Percentiles rank a stretch among this genome's conserved stretches.
Evolutionary conservation across 1,140 invertebrate genomes (phyloP).

Genomic region (Brachionus paranguensis): DNA sequence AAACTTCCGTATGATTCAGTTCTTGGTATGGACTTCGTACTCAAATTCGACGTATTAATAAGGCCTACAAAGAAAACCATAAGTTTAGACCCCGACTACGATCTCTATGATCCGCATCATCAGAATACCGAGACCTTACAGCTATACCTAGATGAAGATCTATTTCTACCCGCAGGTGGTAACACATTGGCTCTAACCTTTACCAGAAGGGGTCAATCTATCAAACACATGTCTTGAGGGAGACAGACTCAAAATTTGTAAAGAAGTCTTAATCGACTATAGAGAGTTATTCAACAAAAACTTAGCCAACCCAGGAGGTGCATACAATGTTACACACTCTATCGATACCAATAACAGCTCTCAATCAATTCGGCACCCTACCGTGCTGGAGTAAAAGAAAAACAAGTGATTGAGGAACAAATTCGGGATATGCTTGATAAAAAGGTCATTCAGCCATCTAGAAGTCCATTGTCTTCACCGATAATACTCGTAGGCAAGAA

Average conservation of each 20-base stretch:
- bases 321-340: background rate
- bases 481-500: slow-evolving; percentile 3
- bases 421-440: slow-evolving; percentile 27
- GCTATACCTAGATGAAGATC: background rate
- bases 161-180: background rate
- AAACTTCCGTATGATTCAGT: background rate
- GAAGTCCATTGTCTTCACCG: background rate
- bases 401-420: background rate
- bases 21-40: background rate
- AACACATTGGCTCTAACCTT: background rate
- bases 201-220: too few relatives aligned
- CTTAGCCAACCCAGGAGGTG: background rate
- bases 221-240: too few relatives aligned
- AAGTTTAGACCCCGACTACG: background rate
- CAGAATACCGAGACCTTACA: background rate
- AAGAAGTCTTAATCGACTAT: background rate
- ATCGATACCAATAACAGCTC: background rate
- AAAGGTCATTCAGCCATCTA: slow-evolving; percentile 9
- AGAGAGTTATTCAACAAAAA: background rate
- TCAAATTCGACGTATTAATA: background rate
- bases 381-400: background rate
- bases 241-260: background rate
- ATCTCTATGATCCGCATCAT: background rate
- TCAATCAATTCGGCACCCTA: background rate
- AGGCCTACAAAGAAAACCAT: background rate